phyloP scores from a whole-genome alignment of 2,113 vertebrate species.

The Cricetomys ansorgei region DNA sequence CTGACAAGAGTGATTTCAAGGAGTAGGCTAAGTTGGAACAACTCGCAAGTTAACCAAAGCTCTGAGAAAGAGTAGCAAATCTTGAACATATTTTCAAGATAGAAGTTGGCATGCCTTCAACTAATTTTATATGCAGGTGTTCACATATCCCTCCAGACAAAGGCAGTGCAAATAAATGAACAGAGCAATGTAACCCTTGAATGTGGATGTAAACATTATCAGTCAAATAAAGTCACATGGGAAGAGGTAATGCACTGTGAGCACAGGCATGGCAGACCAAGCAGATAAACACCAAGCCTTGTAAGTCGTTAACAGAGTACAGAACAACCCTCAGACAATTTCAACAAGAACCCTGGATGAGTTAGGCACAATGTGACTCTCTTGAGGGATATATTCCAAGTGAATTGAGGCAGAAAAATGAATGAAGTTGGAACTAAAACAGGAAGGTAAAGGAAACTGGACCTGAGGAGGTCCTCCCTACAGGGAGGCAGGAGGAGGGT shows the following conservation, averaged over 20 bases:
- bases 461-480: fast-evolving
- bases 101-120: background rate
- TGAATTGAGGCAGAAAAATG: background rate
- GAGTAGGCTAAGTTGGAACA: background rate
- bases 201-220: background rate
- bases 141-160: background rate
- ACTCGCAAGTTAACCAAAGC: background rate
- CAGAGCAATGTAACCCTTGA: background rate
- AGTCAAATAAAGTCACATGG: background rate
- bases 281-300: background rate
- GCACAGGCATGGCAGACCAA: background rate
- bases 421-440: background rate
- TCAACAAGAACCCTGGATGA: background rate
- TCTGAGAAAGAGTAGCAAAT: background rate
- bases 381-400: background rate
- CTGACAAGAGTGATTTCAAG: background rate
- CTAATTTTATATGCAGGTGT: background rate
- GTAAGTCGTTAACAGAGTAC: background rate
- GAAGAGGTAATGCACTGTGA: background rate
- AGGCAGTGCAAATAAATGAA: background rate
- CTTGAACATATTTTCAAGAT: background rate
- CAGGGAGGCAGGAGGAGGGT: background rate
- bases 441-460: background rate
- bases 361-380: background rate
- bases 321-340: background rate